Base-by-base conservation (phyloP, 1,140 invertebrate species). In the Potamilus streckersoni region DNA sequence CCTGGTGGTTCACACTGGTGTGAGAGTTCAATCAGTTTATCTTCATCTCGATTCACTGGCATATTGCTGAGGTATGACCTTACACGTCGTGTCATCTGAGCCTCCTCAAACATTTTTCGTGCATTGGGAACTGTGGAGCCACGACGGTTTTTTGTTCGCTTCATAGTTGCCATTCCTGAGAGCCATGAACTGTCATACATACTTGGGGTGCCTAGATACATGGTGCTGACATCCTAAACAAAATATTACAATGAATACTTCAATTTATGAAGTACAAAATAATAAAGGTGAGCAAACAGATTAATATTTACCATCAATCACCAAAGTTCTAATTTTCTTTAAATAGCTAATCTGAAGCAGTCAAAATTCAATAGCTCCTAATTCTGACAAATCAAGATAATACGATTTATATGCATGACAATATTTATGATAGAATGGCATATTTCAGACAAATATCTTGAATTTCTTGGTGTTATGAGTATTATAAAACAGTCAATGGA, bases 71-170 rank as follows among this genome's bases (percentile, higher is more conserved):
- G 91, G 90, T 99, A 99, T 1, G 97, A 95, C 89, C 98, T 98
- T 0, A 99, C 97, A 65, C 97, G 91, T 13, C 97, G 92, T 20
- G 97, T 96, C 97, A 99, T 99, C 90, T 99, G 96, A 38, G 97
- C 96, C 92, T 99, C 97, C 90, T 99, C 97, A 90, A 97, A 98
- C 96, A 99, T 98, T 89, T 98, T 98, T 91, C 98, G 98, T 60
- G 96, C 95, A 90, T 98, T 98, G 0, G 96, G 96, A 1, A 95
- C 93, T 13, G 95, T 94, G 2, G 96, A 94, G 4, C 80, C 84
- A 56, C 87, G 80, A 49, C 87, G 67, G 0, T 95, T 96, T 85
- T 98, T 98, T 88, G 97, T 96, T 67, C 96, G 92, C 86, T 97
- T 97, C 4, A 97, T 96, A 0, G 96, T 98, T 2, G 96, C 94